Conservation (phyloP, 2,888 invertebrate genomes). For the Perizoma affinitatum region DNA sequence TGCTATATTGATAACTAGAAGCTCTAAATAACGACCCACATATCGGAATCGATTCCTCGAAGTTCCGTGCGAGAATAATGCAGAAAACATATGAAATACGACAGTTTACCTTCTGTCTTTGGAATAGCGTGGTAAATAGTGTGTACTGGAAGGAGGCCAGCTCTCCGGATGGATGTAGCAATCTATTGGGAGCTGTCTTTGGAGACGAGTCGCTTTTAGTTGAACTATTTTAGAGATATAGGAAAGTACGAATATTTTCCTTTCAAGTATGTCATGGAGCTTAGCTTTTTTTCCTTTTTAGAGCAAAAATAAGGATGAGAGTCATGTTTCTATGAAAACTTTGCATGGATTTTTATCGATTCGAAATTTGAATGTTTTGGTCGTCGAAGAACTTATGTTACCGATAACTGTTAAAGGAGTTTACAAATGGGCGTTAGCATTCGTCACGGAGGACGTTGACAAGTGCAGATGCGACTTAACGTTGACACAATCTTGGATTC, state of each 20-base stretch:
- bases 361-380: no score
- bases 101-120: slow-evolving; percentile 4
- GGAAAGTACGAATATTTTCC: slow-evolving; percentile 9
- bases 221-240: slow-evolving; percentile 7
- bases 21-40: slow-evolving; percentile 24
- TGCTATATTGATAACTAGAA: slow-evolving; percentile 31
- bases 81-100: neutral
- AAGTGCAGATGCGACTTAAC: no score
- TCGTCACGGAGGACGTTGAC: no score
- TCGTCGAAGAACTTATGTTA: no score
- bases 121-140: slow-evolving; percentile 1
- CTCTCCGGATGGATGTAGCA: slow-evolving; percentile 18
- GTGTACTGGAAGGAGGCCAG: slow-evolving; percentile 16
- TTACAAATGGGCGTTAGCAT: no score
- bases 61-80: slow-evolving; percentile 12
- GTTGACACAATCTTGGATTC: no score
- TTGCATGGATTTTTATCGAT: no score
- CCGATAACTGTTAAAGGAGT: no score
- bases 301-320: no score
- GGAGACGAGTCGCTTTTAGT: slow-evolving; percentile 13
- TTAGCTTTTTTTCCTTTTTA: no score
- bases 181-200: slow-evolving; percentile 27
- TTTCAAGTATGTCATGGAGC: neutral
- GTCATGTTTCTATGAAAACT: no score
- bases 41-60: slow-evolving; percentile 21